A percentile compares a stretch with the other conserved stretches of the same genome.
Conservation (phyloP, 2,888 invertebrate genomes). For the Nymphalis urticae region DNA sequence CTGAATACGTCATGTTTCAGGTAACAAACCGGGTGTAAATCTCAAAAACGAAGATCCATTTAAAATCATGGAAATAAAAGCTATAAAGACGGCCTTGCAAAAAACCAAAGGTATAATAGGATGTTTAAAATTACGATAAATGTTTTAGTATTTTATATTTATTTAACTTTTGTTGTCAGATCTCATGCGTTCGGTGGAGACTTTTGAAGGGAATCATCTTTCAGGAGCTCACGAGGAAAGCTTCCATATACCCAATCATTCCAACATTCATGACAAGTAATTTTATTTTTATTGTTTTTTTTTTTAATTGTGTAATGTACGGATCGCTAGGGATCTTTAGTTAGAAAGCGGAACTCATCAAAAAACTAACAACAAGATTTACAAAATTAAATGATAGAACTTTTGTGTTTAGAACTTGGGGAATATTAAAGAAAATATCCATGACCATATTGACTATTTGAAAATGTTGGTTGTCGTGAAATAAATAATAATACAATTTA, state of each 20-base stretch:
- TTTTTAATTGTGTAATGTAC: no score
- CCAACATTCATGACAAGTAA: slow-evolving; percentile 75
- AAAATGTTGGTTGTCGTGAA: no score
- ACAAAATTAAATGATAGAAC: no score
- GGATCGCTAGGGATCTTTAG: no score
- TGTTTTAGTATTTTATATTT: slow-evolving; percentile 42
- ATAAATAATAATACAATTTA: no score
- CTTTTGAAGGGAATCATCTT: slow-evolving; percentile 66
- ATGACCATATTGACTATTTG: no score
- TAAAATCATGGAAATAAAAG: slow-evolving; percentile 77
- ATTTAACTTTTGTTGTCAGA: slow-evolving; percentile 49
- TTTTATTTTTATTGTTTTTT: slow-evolving; percentile 29
- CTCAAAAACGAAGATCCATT: slow-evolving; percentile 76
- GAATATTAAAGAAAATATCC: no score
- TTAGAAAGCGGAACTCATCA: no score
- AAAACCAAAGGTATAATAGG: slow-evolving; percentile 66
- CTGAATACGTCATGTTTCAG: slow-evolving; percentile 42
- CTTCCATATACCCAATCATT: slow-evolving; percentile 65
- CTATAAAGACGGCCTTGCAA: slow-evolving; percentile 73
- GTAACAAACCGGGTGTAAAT: slow-evolving; percentile 65
- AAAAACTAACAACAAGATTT: no score
- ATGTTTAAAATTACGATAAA: slow-evolving; percentile 30
- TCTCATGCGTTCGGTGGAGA: slow-evolving; percentile 76
- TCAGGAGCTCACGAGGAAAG: slow-evolving; percentile 62
- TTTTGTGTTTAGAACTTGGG: no score